Evolutionary conservation across 37 sponge, comb jelly and placozoan species (phyloP).

Genomic region (Ianthella basta): DNA sequence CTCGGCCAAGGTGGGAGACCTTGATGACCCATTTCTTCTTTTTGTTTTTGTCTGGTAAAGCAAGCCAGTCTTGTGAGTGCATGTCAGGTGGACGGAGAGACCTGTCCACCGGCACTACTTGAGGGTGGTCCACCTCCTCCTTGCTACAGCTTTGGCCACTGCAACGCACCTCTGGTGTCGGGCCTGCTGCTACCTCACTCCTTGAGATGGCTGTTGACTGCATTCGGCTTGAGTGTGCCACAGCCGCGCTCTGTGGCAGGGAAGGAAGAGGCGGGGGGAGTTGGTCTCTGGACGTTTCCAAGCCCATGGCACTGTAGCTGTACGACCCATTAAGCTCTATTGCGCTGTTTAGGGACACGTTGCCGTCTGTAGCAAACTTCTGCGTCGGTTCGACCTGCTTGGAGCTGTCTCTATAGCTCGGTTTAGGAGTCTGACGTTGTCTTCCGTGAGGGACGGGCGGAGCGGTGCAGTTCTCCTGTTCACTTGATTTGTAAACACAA

Average conservation of each 20-base stretch:
- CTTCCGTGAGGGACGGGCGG: no score
- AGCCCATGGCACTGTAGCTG: neutral
- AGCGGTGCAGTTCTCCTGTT: no score
- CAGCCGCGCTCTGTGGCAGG: no score
- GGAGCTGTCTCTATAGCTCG: no score
- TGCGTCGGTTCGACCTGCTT: no score
- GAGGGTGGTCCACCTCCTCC: neutral
- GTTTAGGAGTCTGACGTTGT: no score
- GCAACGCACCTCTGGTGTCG: neutral
- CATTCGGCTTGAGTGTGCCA: neutral
- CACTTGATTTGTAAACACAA: no score
- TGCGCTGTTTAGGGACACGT: neutral
- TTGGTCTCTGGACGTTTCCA: neutral
- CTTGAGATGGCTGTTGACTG: neutral
- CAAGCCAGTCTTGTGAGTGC: neutral
- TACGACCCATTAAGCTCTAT: neutral
- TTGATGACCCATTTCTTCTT: conserved; percentile 42
- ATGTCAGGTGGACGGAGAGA: neutral
- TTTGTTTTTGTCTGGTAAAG: conserved; percentile 12
- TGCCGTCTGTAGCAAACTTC: neutral
- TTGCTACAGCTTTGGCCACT: no score
- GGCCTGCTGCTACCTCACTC: neutral
- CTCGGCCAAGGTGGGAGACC: conserved; percentile 34
- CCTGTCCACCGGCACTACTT: neutral
- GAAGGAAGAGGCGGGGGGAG: neutral